Percentiles rank a stretch among this genome's conserved stretches.
Conservation (phyloP, 2,113 vertebrate species). For the Mus spicilegus region DNA sequence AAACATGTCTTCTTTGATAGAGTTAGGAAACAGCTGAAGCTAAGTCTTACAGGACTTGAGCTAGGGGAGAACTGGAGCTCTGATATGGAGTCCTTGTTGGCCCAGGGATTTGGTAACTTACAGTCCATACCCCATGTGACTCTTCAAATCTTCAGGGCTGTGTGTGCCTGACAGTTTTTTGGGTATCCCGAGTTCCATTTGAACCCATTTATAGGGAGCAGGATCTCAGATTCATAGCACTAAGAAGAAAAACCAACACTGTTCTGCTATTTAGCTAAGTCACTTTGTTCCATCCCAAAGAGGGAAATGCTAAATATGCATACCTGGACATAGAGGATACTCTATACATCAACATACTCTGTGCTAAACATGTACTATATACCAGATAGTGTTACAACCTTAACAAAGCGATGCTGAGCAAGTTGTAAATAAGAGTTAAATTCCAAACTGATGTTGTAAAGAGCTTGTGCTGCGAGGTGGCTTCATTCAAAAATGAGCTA, state of each 20-base stretch:
- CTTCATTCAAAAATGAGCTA: slow-evolving; percentile 37
- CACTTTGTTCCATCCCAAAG: not conserved
- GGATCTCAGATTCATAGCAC: not conserved
- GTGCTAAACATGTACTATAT: not conserved
- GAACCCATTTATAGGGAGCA: not conserved
- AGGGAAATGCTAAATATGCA: not conserved
- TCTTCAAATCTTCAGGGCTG: not conserved
- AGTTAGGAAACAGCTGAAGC: not conserved
- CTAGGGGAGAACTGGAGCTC: not conserved
- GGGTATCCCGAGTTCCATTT: not conserved
- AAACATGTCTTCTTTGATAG: not conserved
- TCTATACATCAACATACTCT: not conserved
- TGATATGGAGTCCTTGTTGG: not conserved
- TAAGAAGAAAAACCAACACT: not conserved
- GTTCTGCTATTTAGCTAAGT: not conserved
- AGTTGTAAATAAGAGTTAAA: not conserved
- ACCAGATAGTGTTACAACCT: not conserved
- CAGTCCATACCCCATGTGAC: not conserved
- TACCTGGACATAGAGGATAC: not conserved
- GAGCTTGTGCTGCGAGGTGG: not conserved
- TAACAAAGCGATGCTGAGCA: not conserved
- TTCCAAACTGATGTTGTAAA: not conserved
- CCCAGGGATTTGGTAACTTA: not conserved
- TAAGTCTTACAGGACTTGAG: not conserved
- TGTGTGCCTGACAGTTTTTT: not conserved